Base-by-base conservation (phyloP, 2,113 vertebrate species). In the Tor tambroides region DNA sequence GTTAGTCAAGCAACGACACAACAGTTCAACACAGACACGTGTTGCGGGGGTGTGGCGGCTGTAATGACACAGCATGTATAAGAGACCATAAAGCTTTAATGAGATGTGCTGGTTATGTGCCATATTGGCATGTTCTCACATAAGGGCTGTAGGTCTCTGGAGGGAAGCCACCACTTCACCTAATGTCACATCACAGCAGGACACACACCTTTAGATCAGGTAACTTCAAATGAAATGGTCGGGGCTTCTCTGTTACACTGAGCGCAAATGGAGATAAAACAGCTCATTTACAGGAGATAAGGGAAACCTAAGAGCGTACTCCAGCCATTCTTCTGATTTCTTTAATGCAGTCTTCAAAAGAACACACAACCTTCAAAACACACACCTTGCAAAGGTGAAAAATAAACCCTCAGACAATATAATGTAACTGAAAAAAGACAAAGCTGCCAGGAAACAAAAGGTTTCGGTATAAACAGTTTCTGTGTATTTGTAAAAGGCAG, bases 31-130 rank as follows among this genome's bases (percentile, higher is more conserved):
- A 83, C 30, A 56, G 59, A 85, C 54, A 76, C 43, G 74, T 72
- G 80, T 83, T 69, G 80, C 17, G 19, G 32, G 56, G 75, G 43
- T 46, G 75, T 77, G 59, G 6, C 21, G 32, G 2, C 43, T 38
- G 85, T 30, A 46, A 61, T 41, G 69, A 80, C 49, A 74, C 65
- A 80, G 65, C 65, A 72, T 56, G 23, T 56, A 74, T 84, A 82
- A 78, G 82, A 74, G 51, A 61, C 23, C 59, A 54, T 79, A 83
- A 81, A 87, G 82, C n/a, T 85, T 88, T 90, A 89, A 91, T 89
- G 81, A 88, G 82, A 76, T 43, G 46, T 84, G 82, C 75, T 84
- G 75, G 88, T 79, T 82, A 84, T 49, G 63, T 65, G 30, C 59
- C 89, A 86, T 84, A 65, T 67, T 86, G 85, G 77, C 83, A 86